These are phyloP conservation scores for Melanchra persicariae DNA, from an alignment of 2,888 invertebrate genomes.

Conservation along the genomic window DNA sequence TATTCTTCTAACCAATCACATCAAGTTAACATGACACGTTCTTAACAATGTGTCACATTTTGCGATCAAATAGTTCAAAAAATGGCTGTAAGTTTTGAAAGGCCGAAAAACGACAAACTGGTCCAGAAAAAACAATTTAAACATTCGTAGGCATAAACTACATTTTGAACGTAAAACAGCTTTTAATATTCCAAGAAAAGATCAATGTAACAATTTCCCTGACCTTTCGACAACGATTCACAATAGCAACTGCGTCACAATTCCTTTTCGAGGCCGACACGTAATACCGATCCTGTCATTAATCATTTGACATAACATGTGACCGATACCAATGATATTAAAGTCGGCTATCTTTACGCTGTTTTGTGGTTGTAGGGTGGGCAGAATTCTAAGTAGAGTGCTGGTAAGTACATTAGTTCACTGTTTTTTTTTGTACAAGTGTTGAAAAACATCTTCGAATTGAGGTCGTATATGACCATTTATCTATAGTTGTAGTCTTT, in stretches of 20 bases:
- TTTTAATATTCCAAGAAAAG: conserved; percentile 18
- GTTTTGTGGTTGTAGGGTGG: conserved; percentile 38
- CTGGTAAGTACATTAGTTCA: not conserved
- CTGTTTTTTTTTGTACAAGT: too few relatives aligned
- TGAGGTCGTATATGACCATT: too few relatives aligned
- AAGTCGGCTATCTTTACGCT: conserved; percentile 69
- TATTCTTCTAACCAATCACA: not conserved
- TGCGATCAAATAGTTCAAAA: not conserved
- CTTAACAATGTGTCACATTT: not conserved
- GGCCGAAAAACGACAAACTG: not conserved
- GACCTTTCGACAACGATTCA: conserved; percentile 30
- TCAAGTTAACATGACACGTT: too few relatives aligned
- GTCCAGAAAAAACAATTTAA: not conserved
- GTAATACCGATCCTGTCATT: conserved; percentile 76
- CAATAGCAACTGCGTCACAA: conserved; percentile 56
- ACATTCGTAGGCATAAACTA: too few relatives aligned
- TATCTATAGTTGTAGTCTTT: too few relatives aligned
- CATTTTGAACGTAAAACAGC: not conserved
- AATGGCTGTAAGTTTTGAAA: not conserved
- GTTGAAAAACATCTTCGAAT: too few relatives aligned
- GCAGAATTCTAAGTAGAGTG: conserved; percentile 7
- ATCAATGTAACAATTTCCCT: conserved; percentile 22
- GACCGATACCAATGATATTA: conserved; percentile 75
- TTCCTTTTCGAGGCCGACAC: conserved; percentile 66
- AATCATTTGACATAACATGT: conserved; percentile 79